Base-by-base conservation (phyloP, 1,140 invertebrate species). In the Neodiprion lecontei region DNA sequence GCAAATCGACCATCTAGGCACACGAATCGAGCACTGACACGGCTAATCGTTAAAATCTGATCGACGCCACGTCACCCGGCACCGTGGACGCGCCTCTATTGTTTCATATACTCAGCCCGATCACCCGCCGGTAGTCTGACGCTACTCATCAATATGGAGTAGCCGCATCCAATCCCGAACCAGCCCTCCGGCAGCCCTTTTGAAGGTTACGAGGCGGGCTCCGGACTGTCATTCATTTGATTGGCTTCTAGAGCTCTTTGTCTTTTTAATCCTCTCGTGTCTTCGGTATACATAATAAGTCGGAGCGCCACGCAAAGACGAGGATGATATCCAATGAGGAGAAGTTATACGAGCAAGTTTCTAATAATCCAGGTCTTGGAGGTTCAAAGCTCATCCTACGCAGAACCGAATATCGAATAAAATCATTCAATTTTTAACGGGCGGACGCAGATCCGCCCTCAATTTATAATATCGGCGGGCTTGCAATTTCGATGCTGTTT, bases 201-300 rank as follows among this genome's bases (percentile, higher is more conserved):
- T 79, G 80, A 83, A 83, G 82, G 82, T 84, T 84, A 81, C 78
- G 77, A 84, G 83, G 83, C 79, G 82, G 81, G 76, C 79, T 81
- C 72, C 78, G 75, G 80, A 84, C 82, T 84, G 83, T 84, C 83
- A 83, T 84, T 83, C 79, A 9, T 83, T 83, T 84, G 83, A 84
- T 84, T 84, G 83, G 83, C 83, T 84, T 84, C 82, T 83, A 83
- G 82, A 82, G 78, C 72, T 79, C 69, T 76, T 79, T 75, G 73
- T 76, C 72, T 81, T 80, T 61, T 82, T 80, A 79, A 76, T 79
- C 79, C 78, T 23, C 78, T 75, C 74, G 50, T 72, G 75, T 71
- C 72, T 75, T 74, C 65, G 72, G 69, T 68, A 73, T 72, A 76
- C 76, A 61, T 17, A 40, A 40, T 40, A 40, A 40, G 28, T 40